Base-by-base conservation (phyloP, 2,888 invertebrate species). In the Cephonodes hylas region DNA sequence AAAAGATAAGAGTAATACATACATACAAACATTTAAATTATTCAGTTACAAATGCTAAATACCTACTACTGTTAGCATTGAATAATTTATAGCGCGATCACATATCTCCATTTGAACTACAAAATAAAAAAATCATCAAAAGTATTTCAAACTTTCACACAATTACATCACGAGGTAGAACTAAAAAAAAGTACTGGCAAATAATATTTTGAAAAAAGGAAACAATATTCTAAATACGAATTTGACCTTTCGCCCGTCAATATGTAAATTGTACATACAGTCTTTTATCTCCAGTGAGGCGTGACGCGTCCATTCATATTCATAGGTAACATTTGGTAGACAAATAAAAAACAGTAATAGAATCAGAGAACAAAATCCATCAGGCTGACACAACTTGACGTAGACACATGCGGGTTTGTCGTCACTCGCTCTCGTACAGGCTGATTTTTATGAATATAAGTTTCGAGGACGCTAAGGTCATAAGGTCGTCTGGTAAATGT, bases 301-400 rank as follows among this genome's bases (percentile, higher is more conserved):
- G 53, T 10, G 10, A 31, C 53, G 23, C 45, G 45, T 20, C 46
- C 58, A 84, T 85, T 83, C 80, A 82, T 82, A 86, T 85, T 85
- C 86, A 87, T 86, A 72, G 77, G 64, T 70, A 75, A 72, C 68
- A 71, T 69, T 63, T 66, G 53, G 71, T 69, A 59, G 75, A 74
- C 76, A 80, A 86, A 85, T 80, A 89, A 88, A 89, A 86, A 86
- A 88, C 74, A 74, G 81, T 84, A 89, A 89, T 89, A 89, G 84
- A 89, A 89, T 89, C 88, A 85, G 85, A 79, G 77, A 88, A 86
- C 84, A 86, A 86, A 86, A 89, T 88, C 86, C 89, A 88, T 89
- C 89, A 88, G 73, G 64, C 67, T 83, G 86, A 84, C 86, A 80
- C 72, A 73, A 69, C 67, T 72, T 78, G 81, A 82, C 80, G 76